Evolutionary conservation across 2,888 invertebrate genomes (phyloP).

Genomic region (Ennomos erosarius): DNA sequence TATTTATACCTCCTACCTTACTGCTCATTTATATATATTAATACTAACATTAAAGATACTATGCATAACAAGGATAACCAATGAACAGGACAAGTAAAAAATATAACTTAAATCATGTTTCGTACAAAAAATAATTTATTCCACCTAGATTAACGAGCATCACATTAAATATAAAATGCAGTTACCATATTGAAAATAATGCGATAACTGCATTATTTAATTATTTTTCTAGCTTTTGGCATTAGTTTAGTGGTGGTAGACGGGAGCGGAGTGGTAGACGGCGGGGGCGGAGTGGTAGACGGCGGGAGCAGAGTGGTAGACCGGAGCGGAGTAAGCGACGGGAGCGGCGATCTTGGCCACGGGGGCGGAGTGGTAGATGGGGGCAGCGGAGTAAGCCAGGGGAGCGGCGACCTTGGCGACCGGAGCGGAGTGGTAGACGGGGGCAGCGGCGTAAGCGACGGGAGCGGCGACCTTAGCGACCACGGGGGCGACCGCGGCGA

Average conservation of each 20-base stretch:
- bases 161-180: conserved; percentile 39
- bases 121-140: conserved; percentile 59
- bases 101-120: conserved; percentile 28
- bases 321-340: conserved; percentile 52
- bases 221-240: conserved; percentile 61
- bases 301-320: conserved; percentile 55
- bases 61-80: no score
- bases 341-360: conserved; percentile 59
- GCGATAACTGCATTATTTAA: conserved; percentile 47
- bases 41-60: no score
- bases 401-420: conserved; percentile 47
- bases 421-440: conserved; percentile 45
- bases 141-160: conserved; percentile 52
- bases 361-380: conserved; percentile 59
- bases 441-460: conserved; percentile 43
- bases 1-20: no score
- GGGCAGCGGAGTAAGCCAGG: conserved; percentile 65
- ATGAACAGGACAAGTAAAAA: background rate
- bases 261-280: conserved; percentile 46
- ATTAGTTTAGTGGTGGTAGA: conserved; percentile 71
- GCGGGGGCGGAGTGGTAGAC: conserved; percentile 49
- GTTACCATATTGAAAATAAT: conserved; percentile 50
- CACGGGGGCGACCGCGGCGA: conserved; percentile 51
- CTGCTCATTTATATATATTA: no score
- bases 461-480: conserved; percentile 48